These are phyloP conservation scores for Albula goreensis DNA, from an alignment of 2,113 vertebrate species.

Conservation along the genomic window DNA sequence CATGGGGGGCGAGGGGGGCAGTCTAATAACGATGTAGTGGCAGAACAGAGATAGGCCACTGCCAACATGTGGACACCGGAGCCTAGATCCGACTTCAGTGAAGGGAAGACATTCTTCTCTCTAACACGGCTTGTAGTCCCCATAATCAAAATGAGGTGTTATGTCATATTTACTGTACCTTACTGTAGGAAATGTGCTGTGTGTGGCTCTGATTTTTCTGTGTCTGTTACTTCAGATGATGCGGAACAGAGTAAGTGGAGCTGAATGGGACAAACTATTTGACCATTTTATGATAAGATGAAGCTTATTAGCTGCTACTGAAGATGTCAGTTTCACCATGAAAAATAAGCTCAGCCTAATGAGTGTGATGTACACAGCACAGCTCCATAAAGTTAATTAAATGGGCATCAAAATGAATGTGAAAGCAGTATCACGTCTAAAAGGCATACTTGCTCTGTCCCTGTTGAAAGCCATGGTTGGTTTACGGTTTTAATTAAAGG, in stretches of 20 bases:
- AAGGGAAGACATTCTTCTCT: no score
- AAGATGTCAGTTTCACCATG: neutral
- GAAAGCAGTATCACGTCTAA: neutral
- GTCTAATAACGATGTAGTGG: slow-evolving; percentile 69
- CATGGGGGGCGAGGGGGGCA: slow-evolving; percentile 80
- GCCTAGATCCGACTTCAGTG: no score
- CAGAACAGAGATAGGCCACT: slow-evolving; percentile 60
- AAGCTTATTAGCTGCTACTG: neutral
- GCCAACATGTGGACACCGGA: slow-evolving; percentile 54
- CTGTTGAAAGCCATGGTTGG: neutral
- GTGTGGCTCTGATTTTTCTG: no score
- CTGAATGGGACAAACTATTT: neutral
- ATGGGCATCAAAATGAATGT: neutral
- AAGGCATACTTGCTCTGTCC: neutral
- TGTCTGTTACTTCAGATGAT: neutral
- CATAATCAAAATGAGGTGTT: neutral
- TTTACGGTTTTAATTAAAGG: slow-evolving; percentile 44
- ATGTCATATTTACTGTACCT: neutral
- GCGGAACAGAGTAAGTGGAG: neutral
- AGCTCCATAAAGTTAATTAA: neutral
- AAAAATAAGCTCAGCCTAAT: neutral
- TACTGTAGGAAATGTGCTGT: neutral
- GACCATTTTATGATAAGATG: neutral
- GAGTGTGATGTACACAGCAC: neutral
- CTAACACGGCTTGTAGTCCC: no score